These are phyloP conservation scores for Siniperca undulata DNA, from an alignment of 2,797 vertebrate genomes.

Conservation along the genomic window DNA sequence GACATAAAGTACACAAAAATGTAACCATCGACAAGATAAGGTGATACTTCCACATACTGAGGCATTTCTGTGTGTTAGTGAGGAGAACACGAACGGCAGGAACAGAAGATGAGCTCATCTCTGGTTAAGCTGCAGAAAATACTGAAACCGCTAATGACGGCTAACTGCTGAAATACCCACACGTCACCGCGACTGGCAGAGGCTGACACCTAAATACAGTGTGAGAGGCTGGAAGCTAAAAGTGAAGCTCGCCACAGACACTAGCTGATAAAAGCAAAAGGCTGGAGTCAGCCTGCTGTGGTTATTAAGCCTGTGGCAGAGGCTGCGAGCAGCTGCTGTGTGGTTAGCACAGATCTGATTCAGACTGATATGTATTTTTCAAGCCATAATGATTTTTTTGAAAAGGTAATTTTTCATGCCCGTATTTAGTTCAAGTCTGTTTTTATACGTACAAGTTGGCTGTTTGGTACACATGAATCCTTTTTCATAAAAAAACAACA, in stretches of 20 bases:
- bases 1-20: neutral
- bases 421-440: neutral
- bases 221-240: conserved; percentile 37
- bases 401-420: conserved; percentile 1
- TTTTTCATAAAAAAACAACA: neutral
- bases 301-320: neutral
- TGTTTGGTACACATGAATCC: neutral
- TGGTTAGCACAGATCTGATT: neutral
- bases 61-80: neutral
- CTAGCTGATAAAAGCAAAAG: conserved; percentile 30
- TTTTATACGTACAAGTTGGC: neutral
- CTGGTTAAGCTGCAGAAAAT: conserved; percentile 49
- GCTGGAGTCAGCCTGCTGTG: conserved; percentile 7
- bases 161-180: conserved; percentile 31
- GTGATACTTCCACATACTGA: neutral
- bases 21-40: neutral
- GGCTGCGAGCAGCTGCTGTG: conserved; percentile 15
- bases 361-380: neutral
- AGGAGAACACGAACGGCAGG: neutral
- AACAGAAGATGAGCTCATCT: conserved; percentile 58
- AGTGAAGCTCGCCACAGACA: conserved; percentile 40
- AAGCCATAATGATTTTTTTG: neutral
- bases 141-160: conserved; percentile 37
- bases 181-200: conserved; percentile 32
- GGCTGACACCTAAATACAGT: conserved; percentile 40